Conservation (phyloP, 2,113 vertebrate species). For the Gila orcuttii region DNA sequence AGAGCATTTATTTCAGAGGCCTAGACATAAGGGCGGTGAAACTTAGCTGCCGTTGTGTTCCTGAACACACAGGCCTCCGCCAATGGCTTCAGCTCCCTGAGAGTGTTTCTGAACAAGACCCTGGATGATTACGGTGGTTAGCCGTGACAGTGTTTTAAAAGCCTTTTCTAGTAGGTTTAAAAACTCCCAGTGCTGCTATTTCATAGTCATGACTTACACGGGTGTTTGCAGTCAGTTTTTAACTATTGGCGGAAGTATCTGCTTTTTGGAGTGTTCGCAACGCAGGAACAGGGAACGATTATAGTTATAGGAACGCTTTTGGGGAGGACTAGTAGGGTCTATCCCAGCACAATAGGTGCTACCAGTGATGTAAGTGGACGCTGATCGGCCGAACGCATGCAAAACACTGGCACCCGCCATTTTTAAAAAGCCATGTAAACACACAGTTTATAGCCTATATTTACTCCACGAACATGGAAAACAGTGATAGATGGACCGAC, state of each 20-base stretch:
- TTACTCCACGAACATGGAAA: no score
- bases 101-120: neutral
- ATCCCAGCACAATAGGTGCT: no score
- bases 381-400: no score
- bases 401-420: no score
- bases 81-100: neutral
- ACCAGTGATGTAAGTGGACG: no score
- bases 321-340: neutral
- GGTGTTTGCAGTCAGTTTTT: neutral
- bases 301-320: no score
- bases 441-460: no score
- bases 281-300: no score
- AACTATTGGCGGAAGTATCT: no score
- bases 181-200: neutral
- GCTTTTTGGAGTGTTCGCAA: no score
- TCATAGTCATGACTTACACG: neutral
- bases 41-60: neutral
- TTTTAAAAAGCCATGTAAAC: no score
- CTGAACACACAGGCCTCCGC: neutral
- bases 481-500: no score
- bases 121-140: neutral
- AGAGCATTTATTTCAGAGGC: neutral
- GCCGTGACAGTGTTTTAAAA: slow-evolving; percentile 19
- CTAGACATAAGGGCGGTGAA: neutral
- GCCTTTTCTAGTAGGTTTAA: neutral